These are phyloP conservation scores for Diabrotica virgifera DNA, from an alignment of 1,140 invertebrate genomes.

Conservation along the genomic window DNA sequence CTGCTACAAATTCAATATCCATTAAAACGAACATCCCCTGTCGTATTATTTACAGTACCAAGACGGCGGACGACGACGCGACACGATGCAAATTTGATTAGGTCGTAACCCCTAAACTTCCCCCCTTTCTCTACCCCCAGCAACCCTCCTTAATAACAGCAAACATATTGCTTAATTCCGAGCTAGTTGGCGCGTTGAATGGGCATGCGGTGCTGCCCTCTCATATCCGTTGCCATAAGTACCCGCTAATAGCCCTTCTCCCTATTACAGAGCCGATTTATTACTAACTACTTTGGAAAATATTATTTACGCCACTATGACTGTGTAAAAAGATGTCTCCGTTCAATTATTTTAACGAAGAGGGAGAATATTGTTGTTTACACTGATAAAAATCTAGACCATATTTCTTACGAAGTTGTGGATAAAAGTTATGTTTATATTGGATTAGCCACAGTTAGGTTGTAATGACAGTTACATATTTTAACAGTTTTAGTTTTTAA, in stretches of 20 bases:
- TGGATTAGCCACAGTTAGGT: too few relatives aligned
- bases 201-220: conserved; percentile 12
- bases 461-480: too few relatives aligned
- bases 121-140: neutral
- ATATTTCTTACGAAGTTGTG: too few relatives aligned
- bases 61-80: conserved; percentile 5
- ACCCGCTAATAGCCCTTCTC: conserved; percentile 38
- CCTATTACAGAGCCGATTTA: conserved; percentile 34
- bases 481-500: too few relatives aligned
- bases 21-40: conserved; percentile 8
- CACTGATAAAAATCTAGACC: neutral
- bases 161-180: conserved; percentile 43
- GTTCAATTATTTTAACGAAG: conserved; percentile 3
- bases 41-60: conserved; percentile 7
- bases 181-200: conserved; percentile 35
- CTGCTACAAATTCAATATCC: neutral
- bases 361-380: neutral
- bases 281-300: conserved; percentile 28
- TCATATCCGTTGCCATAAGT: conserved; percentile 28
- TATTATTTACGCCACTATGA: conserved; percentile 34
- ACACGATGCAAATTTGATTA: conserved; percentile 18
- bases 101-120: neutral
- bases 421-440: too few relatives aligned
- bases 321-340: conserved; percentile 12
- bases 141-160: conserved; percentile 35